Conservation (phyloP, 2,888 invertebrate species). For the Perizoma affinitatum region DNA sequence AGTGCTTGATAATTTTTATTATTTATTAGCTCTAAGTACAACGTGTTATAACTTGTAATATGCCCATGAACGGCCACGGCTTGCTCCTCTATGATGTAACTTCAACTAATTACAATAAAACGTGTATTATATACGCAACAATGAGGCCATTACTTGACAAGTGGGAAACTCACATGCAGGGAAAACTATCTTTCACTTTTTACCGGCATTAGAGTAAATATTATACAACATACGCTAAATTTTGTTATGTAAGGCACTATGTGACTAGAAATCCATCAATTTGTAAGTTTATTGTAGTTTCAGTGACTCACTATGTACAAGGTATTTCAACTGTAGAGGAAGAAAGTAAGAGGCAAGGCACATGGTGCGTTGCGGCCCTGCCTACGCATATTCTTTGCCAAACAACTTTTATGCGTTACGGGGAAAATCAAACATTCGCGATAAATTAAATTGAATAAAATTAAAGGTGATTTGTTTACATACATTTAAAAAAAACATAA, state of each 20-base stretch:
- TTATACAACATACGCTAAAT: slow-evolving; percentile 35
- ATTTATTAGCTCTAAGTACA: neutral
- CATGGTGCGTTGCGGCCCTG: no score
- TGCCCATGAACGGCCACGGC: slow-evolving; percentile 1
- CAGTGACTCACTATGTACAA: neutral
- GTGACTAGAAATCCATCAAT: slow-evolving; percentile 13
- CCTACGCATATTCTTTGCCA: no score
- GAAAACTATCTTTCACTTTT: slow-evolving; percentile 51
- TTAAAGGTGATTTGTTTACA: no score
- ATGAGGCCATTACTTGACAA: slow-evolving; percentile 37
- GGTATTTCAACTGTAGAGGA: no score
- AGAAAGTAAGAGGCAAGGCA: no score
- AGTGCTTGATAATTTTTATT: no score
- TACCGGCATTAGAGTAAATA: slow-evolving; percentile 48
- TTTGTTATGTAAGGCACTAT: slow-evolving; percentile 11
- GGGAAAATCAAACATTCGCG: no score
- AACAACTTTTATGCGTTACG: no score
- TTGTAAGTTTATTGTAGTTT: slow-evolving; percentile 8
- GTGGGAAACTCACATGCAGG: slow-evolving; percentile 49
- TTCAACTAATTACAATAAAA: slow-evolving; percentile 24
- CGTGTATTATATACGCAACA: slow-evolving; percentile 34
- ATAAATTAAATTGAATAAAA: no score
- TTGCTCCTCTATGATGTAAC: slow-evolving; percentile 19
- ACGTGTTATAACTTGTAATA: slow-evolving; percentile 10
- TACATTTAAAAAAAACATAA: no score